phyloP scores from a whole-genome alignment of 2,888 invertebrate species.

The Sphaerophoria taeniata region DNA sequence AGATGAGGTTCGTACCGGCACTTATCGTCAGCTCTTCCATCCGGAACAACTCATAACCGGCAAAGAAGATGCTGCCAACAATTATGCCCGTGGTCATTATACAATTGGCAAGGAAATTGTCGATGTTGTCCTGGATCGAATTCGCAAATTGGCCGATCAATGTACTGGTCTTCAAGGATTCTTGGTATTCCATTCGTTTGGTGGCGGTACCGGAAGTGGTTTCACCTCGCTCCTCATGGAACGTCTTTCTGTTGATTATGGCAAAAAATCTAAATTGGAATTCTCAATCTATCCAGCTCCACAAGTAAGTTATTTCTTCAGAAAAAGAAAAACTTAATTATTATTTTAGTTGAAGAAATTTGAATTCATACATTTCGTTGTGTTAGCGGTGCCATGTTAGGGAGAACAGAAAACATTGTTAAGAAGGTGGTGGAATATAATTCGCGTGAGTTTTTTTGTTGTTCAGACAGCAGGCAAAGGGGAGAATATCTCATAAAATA shows the following conservation, averaged over 20 bases:
- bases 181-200: constrained; percentile 96
- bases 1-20: constrained; percentile 93
- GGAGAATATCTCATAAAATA: background rate
- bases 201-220: constrained; percentile 95
- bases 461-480: background rate
- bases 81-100: constrained; percentile 97
- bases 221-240: constrained; percentile 97
- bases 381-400: constrained; percentile 1
- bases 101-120: constrained; percentile 96
- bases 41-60: constrained; percentile 96
- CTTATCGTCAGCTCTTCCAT: constrained; percentile 93
- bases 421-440: constrained; percentile 6
- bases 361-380: constrained; percentile 11
- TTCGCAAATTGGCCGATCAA: constrained; percentile 92
- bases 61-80: constrained; percentile 96
- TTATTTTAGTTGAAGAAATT: background rate
- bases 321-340: background rate
- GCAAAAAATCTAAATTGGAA: constrained; percentile 96
- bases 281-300: constrained; percentile 98
- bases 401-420: too few relatives aligned
- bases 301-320: constrained; percentile 85
- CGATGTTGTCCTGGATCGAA: constrained; percentile 91
- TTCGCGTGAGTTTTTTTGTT: constrained; percentile 46
- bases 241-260: constrained; percentile 94
- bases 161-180: constrained; percentile 95